Base-by-base conservation (phyloP, 2,888 invertebrate genomes). In the Phalera bucephala region DNA sequence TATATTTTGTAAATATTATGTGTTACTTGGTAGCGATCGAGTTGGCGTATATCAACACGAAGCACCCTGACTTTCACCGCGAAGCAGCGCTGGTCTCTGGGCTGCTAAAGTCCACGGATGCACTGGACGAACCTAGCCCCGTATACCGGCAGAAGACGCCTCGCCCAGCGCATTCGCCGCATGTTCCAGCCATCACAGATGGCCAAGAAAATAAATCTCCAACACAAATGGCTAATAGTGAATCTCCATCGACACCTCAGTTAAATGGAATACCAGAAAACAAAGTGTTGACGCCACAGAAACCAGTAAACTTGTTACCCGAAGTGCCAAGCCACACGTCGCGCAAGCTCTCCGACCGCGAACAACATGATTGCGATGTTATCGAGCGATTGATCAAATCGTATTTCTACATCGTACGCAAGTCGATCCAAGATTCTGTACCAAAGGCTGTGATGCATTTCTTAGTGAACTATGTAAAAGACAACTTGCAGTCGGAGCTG, bases 401-500 rank as follows among this genome's bases (percentile, higher is more conserved):
- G 0, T 99, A 99, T 88, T 99, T 99, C 91, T 96, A 97, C 87
- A 99, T 99, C 72, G 97, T 99, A 25, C 94, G 99, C 41, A 99
- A 99, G 90, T 98, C 97, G 31, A 99, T 99, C 79, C 99, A 99
- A 84, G 99, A 99, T 86, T 96, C 96, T 13, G 98, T 99, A 40
- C 99, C 99, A 22, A 99, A 99, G 88, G 99, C 99, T 25, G 96
- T 99, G 65, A 99, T 99, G 99, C 98, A 99, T 91, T 99, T 99
- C 90, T 91, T 99, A 63, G 99, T 99, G 61, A 99, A 99, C 91
- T 96, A 92, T 76, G 98, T 99, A 39, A 96, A 99, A 79, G 98
- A 99, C 87, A 99, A 99, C 84, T 91, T 99, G 57, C 99, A 99
- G 86, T 98, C 98, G 35, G 99, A 99, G 85, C 91, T 99, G 41